These are phyloP conservation scores for Drosophila ogumai DNA, from an alignment of 1,140 invertebrate species.

Conservation along the genomic window DNA sequence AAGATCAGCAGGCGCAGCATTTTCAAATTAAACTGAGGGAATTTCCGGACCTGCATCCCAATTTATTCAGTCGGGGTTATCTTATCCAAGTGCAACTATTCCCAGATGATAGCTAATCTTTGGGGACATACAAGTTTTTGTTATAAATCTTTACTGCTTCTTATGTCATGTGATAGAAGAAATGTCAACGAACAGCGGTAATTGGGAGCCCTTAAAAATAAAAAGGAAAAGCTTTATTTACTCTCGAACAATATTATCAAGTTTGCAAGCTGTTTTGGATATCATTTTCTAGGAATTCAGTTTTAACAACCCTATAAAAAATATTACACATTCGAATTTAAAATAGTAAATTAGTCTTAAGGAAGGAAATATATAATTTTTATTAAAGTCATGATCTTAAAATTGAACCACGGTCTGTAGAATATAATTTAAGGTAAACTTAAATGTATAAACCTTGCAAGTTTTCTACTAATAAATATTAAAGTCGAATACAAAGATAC, in stretches of 20 bases:
- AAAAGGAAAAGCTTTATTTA: background rate
- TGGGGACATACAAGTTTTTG: background rate
- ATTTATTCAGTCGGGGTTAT: constrained; percentile 30
- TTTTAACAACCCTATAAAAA: background rate
- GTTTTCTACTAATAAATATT: no score
- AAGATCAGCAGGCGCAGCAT: constrained; percentile 43
- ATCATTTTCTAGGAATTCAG: background rate
- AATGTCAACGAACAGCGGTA: no score
- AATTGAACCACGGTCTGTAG: background rate
- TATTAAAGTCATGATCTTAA: background rate
- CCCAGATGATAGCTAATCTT: constrained; percentile 3
- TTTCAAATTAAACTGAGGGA: constrained; percentile 19
- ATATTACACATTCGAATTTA: background rate
- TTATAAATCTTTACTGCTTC: background rate
- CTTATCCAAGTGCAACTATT: constrained; percentile 19
- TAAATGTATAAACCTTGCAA: rapidly evolving
- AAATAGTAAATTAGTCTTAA: no score
- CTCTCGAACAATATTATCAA: no score
- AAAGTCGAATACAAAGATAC: background rate
- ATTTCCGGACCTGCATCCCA: background rate
- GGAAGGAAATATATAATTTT: background rate
- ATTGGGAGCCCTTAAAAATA: background rate
- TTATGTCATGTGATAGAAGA: background rate
- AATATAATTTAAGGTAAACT: background rate
- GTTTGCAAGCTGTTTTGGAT: background rate